A percentile compares a stretch with the other conserved stretches of the same genome.
Evolutionary conservation across 2,888 invertebrate genomes (phyloP).

Genomic region (Eristalinus sepulchralis): DNA sequence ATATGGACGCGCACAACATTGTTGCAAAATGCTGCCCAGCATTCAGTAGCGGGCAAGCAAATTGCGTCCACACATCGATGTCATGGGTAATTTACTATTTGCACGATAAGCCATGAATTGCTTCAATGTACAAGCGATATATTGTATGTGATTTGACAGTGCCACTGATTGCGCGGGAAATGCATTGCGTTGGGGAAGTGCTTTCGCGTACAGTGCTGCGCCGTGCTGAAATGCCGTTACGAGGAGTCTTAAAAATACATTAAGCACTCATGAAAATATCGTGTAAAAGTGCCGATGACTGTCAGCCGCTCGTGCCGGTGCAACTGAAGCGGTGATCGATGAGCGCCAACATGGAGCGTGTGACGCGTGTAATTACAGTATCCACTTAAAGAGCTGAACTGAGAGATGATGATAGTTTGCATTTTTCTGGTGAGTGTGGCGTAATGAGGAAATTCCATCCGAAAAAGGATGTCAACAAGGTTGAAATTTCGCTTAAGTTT

Average conservation of each 20-base stretch:
- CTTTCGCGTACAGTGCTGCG: background rate
- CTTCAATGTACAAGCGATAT: background rate
- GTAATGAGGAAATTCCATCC: too few species aligned
- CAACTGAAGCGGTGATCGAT: background rate
- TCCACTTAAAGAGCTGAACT: background rate
- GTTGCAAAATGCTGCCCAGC: constrained; percentile 9
- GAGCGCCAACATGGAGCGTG: background rate
- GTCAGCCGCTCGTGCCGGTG: background rate
- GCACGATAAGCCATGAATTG: background rate
- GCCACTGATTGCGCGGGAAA: background rate
- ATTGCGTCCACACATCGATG: background rate
- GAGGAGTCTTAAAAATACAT: background rate
- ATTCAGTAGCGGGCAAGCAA: background rate
- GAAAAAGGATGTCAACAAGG: too few species aligned
- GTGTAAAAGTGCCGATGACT: background rate
- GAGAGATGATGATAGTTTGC: background rate
- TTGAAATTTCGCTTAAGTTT: too few species aligned
- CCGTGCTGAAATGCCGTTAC: background rate
- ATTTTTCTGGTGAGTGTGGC: background rate
- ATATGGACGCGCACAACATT: constrained; percentile 14
- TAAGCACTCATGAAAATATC: background rate
- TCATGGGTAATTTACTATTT: background rate
- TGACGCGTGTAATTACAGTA: background rate
- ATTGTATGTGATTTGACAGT: background rate
- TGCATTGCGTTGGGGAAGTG: background rate